phyloP scores from a whole-genome alignment of 2,888 invertebrate species.

The Capitulum mitella region DNA sequence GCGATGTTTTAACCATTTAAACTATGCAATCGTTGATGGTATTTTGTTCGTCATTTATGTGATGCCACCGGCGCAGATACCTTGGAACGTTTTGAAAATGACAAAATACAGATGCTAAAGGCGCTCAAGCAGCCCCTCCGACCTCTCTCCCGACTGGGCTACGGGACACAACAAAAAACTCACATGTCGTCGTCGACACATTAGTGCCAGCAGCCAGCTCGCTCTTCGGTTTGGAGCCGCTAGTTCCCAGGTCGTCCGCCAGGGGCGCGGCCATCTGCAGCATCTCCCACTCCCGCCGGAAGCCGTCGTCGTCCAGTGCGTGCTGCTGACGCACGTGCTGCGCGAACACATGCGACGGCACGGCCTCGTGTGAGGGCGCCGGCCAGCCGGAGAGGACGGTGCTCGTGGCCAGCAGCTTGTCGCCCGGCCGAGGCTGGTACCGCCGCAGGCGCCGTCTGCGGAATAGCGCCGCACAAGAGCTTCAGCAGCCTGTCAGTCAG shows the following conservation, averaged over 20 bases:
- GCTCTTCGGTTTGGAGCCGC: neutral
- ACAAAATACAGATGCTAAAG: too few species aligned
- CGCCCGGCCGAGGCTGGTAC: neutral
- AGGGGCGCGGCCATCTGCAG: conserved; percentile 13
- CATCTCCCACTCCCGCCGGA: neutral
- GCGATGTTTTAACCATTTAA: too few species aligned
- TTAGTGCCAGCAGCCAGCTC: neutral
- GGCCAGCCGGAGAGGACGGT: neutral
- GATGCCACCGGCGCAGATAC: too few species aligned
- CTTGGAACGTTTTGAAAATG: too few species aligned
- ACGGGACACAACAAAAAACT: too few species aligned
- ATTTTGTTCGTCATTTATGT: too few species aligned
- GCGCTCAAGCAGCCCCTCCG: neutral
- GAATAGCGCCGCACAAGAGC: too few species aligned
- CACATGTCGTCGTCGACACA: neutral
- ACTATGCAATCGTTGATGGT: too few species aligned
- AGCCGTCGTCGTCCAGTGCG: neutral
- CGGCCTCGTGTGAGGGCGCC: neutral
- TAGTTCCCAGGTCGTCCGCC: neutral
- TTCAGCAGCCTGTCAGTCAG: too few species aligned
- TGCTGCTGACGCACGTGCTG: neutral
- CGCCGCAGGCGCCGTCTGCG: neutral
- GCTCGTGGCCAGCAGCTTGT: neutral
- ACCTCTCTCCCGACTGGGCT: neutral
- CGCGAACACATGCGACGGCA: neutral